Percentiles rank a stretch among this genome's conserved stretches.
phyloP scores from a whole-genome alignment of 2,888 invertebrate genomes.

The Vanessa cardui region DNA sequence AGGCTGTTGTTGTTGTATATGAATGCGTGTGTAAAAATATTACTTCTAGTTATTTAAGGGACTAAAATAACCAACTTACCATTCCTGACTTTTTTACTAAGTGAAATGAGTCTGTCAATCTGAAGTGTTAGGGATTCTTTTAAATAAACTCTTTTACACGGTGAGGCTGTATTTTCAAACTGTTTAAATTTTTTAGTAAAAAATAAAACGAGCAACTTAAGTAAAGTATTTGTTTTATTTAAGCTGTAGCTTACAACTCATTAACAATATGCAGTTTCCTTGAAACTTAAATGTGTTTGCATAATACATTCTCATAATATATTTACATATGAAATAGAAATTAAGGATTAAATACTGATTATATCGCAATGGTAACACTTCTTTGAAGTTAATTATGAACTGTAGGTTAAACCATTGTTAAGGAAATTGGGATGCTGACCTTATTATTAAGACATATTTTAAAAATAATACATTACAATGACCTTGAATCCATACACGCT shows the following conservation, averaged over 20 bases:
- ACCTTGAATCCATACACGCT: slow-evolving; percentile 17
- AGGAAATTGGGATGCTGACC: slow-evolving; percentile 20
- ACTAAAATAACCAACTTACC: no score
- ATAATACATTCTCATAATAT: slow-evolving; percentile 54
- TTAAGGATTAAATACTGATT: slow-evolving; percentile 52
- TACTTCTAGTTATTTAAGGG: no score
- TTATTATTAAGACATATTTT: slow-evolving; percentile 19
- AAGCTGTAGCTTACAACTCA: slow-evolving; percentile 76
- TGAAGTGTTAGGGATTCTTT: no score
- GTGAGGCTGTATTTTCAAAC: no score
- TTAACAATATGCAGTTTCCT: slow-evolving; percentile 77
- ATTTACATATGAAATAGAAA: slow-evolving; percentile 59
- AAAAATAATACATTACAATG: slow-evolving; percentile 20
- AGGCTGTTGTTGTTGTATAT: no score
- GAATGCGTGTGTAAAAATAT: no score
- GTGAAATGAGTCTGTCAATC: no score
- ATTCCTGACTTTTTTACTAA: no score
- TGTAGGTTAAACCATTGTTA: slow-evolving; percentile 31
- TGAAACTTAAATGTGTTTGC: slow-evolving; percentile 67
- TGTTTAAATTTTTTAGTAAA: not conserved
- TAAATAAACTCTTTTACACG: no score
- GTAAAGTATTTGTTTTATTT: slow-evolving; percentile 72
- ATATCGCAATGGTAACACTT: slow-evolving; percentile 57
- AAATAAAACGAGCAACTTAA: slow-evolving; percentile 42
- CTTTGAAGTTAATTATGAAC: slow-evolving; percentile 62